These are phyloP conservation scores for Lissocephala sabroskyi DNA, from an alignment of 2,888 invertebrate species.

Conservation along the genomic window DNA sequence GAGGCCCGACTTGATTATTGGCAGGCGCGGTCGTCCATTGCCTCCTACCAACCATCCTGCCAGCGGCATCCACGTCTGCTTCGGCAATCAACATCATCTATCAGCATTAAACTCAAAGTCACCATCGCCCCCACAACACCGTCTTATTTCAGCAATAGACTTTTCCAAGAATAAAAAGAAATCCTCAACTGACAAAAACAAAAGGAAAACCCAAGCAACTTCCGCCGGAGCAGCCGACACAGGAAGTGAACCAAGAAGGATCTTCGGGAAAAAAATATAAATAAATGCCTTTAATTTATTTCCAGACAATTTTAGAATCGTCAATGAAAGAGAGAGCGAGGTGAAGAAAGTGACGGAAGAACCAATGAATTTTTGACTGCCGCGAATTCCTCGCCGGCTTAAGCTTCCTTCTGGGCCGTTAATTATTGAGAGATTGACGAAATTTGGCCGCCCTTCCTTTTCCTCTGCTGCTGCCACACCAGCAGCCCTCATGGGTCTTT, in stretches of 20 bases:
- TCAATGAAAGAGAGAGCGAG: slow-evolving; percentile 3
- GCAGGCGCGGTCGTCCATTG: too few species aligned
- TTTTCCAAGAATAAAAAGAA: slow-evolving; percentile 5
- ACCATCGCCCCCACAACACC: not conserved
- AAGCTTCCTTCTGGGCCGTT: too few species aligned
- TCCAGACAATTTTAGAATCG: slow-evolving; percentile 55
- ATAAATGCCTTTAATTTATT: slow-evolving; percentile 50
- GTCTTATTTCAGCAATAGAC: too few species aligned
- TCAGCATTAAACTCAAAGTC: slow-evolving; percentile 47
- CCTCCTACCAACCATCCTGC: too few species aligned
- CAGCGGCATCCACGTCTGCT: slow-evolving; percentile 21
- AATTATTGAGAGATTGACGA: too few species aligned
- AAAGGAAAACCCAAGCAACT: slow-evolving; percentile 9
- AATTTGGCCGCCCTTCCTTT: too few species aligned
- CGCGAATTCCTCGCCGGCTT: too few species aligned
- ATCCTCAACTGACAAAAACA: slow-evolving; percentile 20
- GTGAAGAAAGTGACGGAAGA: too few species aligned
- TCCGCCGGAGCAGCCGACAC: slow-evolving; percentile 10
- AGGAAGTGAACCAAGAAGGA: slow-evolving; percentile 8
- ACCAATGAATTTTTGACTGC: too few species aligned
- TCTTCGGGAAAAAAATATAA: not conserved
- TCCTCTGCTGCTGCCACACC: too few species aligned
- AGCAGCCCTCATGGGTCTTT: too few species aligned
- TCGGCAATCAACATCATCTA: slow-evolving; percentile 60
- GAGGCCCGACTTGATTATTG: slow-evolving; percentile 51